Evolutionary conservation across 1,140 invertebrate genomes (phyloP), one percentile per base, ranked within the genome.

Genomic region (Drosophila baimaii): DNA sequence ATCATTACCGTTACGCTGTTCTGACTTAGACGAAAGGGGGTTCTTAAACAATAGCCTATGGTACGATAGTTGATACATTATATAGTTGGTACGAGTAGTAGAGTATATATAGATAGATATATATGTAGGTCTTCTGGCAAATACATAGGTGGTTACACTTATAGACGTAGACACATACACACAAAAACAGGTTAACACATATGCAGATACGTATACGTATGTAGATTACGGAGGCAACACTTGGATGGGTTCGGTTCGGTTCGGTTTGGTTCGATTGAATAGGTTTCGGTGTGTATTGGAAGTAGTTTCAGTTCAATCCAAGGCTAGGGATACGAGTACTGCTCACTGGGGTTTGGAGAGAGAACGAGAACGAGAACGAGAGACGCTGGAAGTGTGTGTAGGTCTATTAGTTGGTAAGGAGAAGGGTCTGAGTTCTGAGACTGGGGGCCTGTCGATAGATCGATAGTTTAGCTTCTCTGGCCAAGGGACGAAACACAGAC

Each of bases 131-230:
- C 47, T 70, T 71, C 64, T 58, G 52, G 65, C 65, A 71, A 64
- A 51, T 75, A 75, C 27, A 75, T 75, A 75, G 56, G 62, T 74
- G 52, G 70, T 74, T 57, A 61, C 57, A 77, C 49, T 62, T 57
- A 70, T 55, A 78, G 57, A 69, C 63, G 64, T 61, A 71, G 25
- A 77, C 49, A 70, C 75, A 77, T 52, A 77, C 52, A 73, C 72
- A 76, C 51, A 75, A 75, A 75, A 76, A 76, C 59, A 58, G 35
- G 35, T 75, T 52, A 75, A 75, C 59, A 75, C 72, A 76, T 75
- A 75, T 74, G 71, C 59, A 65, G 39, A 75, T 55, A 70, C 43
- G 64, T 55, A 47, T 71, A 56, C 21, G 29, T 68, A 37, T 39
- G 25, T 69, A 51, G 31, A 27, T 62, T 44, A 65, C 47, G 37